Conservation (phyloP, 2,113 vertebrate genomes). For the Hassar affinis region DNA sequence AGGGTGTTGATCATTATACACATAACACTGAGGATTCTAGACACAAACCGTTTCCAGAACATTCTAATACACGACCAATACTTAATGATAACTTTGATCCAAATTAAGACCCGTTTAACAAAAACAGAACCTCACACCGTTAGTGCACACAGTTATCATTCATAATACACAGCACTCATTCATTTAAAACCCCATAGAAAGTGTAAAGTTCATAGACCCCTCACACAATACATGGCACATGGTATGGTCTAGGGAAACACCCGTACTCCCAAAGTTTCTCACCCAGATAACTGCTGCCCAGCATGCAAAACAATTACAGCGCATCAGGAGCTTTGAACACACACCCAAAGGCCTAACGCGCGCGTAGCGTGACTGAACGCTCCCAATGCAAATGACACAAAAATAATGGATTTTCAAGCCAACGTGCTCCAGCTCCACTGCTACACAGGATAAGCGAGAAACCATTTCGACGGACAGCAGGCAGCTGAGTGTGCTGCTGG, state of each 20-base stretch:
- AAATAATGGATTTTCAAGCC: background rate
- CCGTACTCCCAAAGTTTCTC: background rate
- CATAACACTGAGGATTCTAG: background rate
- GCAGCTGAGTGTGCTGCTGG: background rate
- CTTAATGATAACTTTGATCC: background rate
- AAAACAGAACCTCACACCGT: background rate
- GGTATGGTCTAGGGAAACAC: background rate
- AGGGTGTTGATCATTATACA: background rate
- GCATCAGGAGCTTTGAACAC: constrained; percentile 12
- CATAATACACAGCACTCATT: background rate
- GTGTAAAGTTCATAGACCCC: background rate
- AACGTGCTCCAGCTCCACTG: background rate
- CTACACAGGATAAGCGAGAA: background rate
- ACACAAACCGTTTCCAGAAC: background rate
- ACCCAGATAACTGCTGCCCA: background rate
- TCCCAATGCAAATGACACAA: background rate
- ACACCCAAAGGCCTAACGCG: constrained; percentile 1
- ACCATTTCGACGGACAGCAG: no score
- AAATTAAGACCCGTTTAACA: background rate
- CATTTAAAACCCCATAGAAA: background rate
- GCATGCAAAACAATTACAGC: background rate
- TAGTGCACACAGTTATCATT: no score
- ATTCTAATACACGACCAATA: background rate
- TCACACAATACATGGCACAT: background rate
- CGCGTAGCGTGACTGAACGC: background rate